Base-by-base conservation (phyloP, 1,140 invertebrate species). In the Drosophila nannoptera region DNA sequence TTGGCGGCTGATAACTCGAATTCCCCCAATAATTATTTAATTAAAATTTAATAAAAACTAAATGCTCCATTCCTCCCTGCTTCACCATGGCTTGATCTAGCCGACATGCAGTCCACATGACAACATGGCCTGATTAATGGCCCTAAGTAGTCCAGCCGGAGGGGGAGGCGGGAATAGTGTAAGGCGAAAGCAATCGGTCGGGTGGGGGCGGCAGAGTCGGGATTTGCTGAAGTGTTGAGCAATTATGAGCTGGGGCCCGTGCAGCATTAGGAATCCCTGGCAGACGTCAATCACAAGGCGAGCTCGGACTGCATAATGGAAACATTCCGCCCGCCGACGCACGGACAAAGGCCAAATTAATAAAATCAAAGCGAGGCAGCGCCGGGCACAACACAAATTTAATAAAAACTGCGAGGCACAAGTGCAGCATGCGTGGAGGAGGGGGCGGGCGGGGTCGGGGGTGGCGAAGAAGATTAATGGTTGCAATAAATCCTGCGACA, bases 401-500 rank as follows among this genome's bases (percentile, higher is more conserved):
- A 86, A 86, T 86, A 86, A 87, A 86, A 86, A 86, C 81, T 68
- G 45, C 54, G 54, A 29, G 54, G 50, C 49, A 55, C 71, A 67
- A 70, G 45, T 58, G 73, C 45, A 55, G 65, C 55, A 53, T 42
- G 59, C 45, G 63, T 58, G 32, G 60, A 16, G 35, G 29, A 62
- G 43, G 42, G 42, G 22, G 38, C 50, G 40, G 36, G 32, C 45
- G 53, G 42, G 4, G 54, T 8, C 22, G 53, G 33, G 35, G 42
- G 58, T 58, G 53, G 62, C 61, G 70, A 88, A 88, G 69, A 88
- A 88, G 87, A 88, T 88, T 88, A 88, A 88, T 88, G 87, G 82
- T 88, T 88, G 87, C 87, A 86, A 88, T 88, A 88, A 88, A 88
- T 88, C 87, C 87, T 80, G 77, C 70, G 83, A 80, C 83, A 86